Base-by-base conservation (phyloP, 2,888 invertebrate species). In the Tipula confusa region DNA sequence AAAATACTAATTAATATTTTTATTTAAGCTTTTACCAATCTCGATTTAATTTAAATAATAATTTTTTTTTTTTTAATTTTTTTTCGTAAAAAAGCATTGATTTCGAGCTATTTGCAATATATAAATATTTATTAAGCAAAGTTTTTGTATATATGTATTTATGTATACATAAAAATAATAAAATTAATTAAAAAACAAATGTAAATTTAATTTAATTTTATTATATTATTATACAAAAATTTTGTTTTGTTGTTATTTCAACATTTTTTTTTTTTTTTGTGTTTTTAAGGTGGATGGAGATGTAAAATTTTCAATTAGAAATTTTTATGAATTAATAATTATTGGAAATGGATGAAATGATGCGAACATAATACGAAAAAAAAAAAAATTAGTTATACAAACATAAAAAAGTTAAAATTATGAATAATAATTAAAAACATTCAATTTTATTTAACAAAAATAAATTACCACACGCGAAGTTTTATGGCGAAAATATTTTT, bases 161-260 rank as follows among this genome's bases (percentile, higher is more conserved):
- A n/a, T n/a, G n/a, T n/a, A n/a, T n/a, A n/a, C 24, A 64, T 24
- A 64, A 64, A 24, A 64, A 64, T 24, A 64, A 64, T 64, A 64
- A 64, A 64, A 64, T 64, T 64, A 64, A 64, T 64, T 64, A 24
- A 64, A 64, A 64, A 64, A 64, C 43, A 43, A 64, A 64, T 64
- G 64, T 24, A 64, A 64, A 64, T 64, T 64, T 64, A 64, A 64
- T 64, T 64, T 24, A 64, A 64, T 64, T 64, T 64, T 64, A 64
- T 64, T 64, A n/a, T n/a, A 64, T 24, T 64, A 24, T 64, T 64
- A 64, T 18, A 9, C 18, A 18, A 24, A 33, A 9, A 33, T 33
- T 33, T 33, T 33, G 33, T n/a, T 43, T 64, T 64, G 9, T 24
- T 64, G 64, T 15, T 15, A 43, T 15, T 43, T 64, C 24, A 64